Conservation (phyloP, 35 echinoderm and acorn worm species). For the Anneissia japonica region DNA sequence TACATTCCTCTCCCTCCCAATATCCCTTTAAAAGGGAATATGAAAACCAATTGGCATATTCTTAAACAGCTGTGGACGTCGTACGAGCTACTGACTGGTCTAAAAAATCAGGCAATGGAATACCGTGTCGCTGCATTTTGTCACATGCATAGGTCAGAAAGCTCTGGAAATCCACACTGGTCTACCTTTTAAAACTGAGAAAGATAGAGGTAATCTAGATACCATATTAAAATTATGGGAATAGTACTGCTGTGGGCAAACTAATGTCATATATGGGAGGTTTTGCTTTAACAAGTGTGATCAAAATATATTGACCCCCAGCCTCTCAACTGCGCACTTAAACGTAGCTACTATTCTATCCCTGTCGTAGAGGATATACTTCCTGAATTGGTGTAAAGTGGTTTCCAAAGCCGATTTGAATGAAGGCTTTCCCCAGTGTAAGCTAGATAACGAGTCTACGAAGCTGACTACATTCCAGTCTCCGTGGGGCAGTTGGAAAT, state of each 20-base stretch:
- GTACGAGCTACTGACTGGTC: neutral
- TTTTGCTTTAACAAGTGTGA: conserved; percentile 34
- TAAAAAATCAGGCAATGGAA: conserved; percentile 4
- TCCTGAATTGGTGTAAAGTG: neutral
- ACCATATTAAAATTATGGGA: conserved; percentile 26
- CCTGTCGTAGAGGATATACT: neutral
- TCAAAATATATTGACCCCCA: conserved; percentile 43
- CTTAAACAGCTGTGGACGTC: neutral
- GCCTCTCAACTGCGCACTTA: conserved; percentile 9
- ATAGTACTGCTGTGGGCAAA: conserved; percentile 24
- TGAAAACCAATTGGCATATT: conserved; percentile 17
- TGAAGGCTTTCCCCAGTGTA: neutral
- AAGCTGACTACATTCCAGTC: conserved; percentile 14
- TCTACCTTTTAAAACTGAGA: conserved; percentile 17
- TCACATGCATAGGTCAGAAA: conserved; percentile 19
- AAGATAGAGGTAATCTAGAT: conserved; percentile 6
- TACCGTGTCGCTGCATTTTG: conserved; percentile 10
- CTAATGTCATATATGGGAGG: conserved; percentile 40
- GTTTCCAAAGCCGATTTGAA: neutral
- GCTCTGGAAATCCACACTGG: conserved; percentile 39
- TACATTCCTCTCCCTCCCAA: conserved; percentile 9
- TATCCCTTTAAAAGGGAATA: neutral
- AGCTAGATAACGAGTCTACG: neutral
- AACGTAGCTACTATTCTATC: neutral
- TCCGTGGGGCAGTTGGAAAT: neutral